These are phyloP conservation scores for Pollenia labialis DNA, from an alignment of 2,888 invertebrate genomes.

Conservation along the genomic window DNA sequence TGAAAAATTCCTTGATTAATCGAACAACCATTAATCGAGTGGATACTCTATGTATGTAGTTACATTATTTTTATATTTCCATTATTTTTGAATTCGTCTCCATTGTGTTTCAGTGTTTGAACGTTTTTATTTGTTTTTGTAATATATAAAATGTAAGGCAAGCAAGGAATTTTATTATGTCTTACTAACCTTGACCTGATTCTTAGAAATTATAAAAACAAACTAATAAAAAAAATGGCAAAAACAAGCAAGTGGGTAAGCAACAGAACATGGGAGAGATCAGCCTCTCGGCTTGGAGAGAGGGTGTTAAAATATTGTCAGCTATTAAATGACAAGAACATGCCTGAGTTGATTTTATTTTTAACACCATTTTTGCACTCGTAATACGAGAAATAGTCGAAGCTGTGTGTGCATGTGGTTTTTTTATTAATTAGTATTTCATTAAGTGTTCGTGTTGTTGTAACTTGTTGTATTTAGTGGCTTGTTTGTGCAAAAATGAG, in stretches of 20 bases:
- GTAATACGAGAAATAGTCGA: constrained; percentile 9
- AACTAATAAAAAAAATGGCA: constrained; percentile 43
- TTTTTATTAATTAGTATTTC: not conserved
- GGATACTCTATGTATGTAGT: too few relatives aligned
- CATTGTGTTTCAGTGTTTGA: not conserved
- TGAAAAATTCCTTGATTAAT: too few relatives aligned
- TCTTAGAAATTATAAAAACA: constrained; percentile 68
- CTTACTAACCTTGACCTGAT: constrained; percentile 72
- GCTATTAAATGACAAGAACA: constrained; percentile 52
- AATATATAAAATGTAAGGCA: constrained; percentile 56
- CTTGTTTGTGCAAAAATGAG: constrained; percentile 5
- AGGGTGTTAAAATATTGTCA: constrained; percentile 25
- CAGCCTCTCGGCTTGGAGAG: constrained; percentile 13
- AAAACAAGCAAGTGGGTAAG: constrained; percentile 36
- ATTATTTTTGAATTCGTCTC: not conserved
- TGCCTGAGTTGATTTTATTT: constrained; percentile 38
- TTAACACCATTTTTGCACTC: constrained; percentile 44
- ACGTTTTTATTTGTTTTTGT: not conserved
- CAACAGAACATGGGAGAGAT: not conserved
- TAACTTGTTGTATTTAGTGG: constrained; percentile 32
- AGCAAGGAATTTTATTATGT: constrained; percentile 68
- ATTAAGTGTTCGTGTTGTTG: not conserved
- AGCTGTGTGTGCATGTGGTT: not conserved
- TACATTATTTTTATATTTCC: too few relatives aligned
- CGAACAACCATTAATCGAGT: too few relatives aligned